A percentile compares a stretch with the other conserved stretches of the same genome.
phyloP scores from a whole-genome alignment of 1,140 invertebrate genomes.

The Habropoda laboriosa region DNA sequence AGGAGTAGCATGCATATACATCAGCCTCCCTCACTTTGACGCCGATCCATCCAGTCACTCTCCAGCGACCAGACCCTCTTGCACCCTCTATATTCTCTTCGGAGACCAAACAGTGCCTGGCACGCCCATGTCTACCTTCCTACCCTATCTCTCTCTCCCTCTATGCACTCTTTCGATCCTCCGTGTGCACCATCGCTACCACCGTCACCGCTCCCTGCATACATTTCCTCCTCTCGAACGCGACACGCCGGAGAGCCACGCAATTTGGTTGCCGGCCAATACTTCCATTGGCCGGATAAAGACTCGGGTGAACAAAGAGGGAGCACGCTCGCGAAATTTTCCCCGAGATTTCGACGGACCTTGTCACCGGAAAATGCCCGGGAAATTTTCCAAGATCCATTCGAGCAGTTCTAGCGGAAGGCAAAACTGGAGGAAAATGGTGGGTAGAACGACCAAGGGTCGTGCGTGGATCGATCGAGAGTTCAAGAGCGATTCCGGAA shows the following conservation, averaged over 20 bases:
- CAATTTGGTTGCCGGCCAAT: slow-evolving; percentile 65
- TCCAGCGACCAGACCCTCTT: slow-evolving; percentile 36
- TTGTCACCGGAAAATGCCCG: not conserved
- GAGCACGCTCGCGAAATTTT: slow-evolving; percentile 5
- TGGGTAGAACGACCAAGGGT: not conserved
- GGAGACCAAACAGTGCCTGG: slow-evolving; percentile 58
- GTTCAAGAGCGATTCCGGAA: slow-evolving; percentile 26
- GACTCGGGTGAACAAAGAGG: slow-evolving; percentile 33
- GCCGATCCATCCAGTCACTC: slow-evolving; percentile 62
- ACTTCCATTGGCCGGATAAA: slow-evolving; percentile 40
- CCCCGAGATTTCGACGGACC: not conserved
- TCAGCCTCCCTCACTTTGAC: slow-evolving; percentile 71
- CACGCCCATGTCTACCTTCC: slow-evolving; percentile 53
- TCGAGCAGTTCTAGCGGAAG: too few relatives aligned
- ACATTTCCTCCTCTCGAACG: slow-evolving; percentile 24
- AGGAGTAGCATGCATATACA: slow-evolving; percentile 74
- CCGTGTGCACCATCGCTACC: too few relatives aligned
- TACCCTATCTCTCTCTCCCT: not conserved
- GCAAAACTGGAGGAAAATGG: not conserved
- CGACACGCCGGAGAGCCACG: slow-evolving; percentile 50
- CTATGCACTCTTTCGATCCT: not conserved
- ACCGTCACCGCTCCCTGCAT: not conserved
- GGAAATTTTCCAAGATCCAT: not conserved
- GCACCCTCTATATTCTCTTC: slow-evolving; percentile 49
- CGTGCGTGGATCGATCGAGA: not conserved